Conservation (phyloP, 2,888 invertebrate genomes). For the Ecliptopera silaceata region DNA sequence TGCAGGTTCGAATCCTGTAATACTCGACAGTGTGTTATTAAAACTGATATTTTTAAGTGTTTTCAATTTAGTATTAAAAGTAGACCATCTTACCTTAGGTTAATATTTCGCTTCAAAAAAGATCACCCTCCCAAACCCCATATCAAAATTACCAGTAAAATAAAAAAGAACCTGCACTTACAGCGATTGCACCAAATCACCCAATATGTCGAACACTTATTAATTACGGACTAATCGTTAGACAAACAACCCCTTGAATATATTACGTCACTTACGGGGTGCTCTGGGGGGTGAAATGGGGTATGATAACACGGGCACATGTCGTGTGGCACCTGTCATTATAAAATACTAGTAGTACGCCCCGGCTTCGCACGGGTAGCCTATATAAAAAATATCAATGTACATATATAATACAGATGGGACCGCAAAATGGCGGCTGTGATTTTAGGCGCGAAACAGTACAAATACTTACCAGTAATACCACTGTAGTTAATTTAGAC, state of each 20-base stretch:
- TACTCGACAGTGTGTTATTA: too few species aligned
- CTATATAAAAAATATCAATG: too few species aligned
- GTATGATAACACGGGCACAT: conserved; percentile 21
- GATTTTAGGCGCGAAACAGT: too few species aligned
- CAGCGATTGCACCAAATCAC: conserved; percentile 25
- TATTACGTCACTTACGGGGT: conserved; percentile 15
- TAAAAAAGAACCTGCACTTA: conserved; percentile 22
- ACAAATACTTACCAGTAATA: too few species aligned
- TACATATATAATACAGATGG: too few species aligned
- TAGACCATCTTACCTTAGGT: too few species aligned
- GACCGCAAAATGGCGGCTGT: too few species aligned
- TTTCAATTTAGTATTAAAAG: too few species aligned
- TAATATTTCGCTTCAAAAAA: neutral
- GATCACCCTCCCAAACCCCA: neutral
- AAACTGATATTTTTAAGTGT: too few species aligned
- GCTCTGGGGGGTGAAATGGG: conserved; percentile 1
- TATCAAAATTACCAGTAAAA: conserved; percentile 16
- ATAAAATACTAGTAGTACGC: neutral
- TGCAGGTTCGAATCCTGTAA: too few species aligned
- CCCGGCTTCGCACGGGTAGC: too few species aligned
- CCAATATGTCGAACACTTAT: conserved; percentile 18
- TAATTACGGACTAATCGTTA: conserved; percentile 33
- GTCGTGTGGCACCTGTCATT: conserved; percentile 17
- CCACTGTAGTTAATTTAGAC: too few species aligned
- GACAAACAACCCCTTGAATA: conserved; percentile 22